Percentiles rank a stretch among this genome's conserved stretches.
These are phyloP conservation scores for Neria commutata DNA, from an alignment of 2,888 invertebrate genomes.

Conservation along the genomic window DNA sequence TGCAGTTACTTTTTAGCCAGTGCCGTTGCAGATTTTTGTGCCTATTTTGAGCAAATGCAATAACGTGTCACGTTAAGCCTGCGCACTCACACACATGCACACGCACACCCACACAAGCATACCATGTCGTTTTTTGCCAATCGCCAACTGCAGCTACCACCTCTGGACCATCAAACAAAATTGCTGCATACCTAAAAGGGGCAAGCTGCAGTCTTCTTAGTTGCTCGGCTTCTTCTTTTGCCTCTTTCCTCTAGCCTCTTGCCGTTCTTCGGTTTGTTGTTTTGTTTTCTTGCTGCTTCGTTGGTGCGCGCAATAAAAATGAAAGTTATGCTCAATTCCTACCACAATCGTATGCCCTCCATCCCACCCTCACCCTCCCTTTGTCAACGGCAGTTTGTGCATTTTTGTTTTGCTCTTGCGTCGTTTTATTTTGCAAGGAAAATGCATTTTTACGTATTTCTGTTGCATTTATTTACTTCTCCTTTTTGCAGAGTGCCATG, in stretches of 20 bases:
- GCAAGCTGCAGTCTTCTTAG: not conserved
- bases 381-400: no score
- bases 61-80: not conserved
- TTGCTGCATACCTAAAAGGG: not conserved
- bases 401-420: not conserved
- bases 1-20: constrained; percentile 5
- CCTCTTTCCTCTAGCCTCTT: not conserved
- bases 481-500: no score
- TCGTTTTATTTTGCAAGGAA: not conserved
- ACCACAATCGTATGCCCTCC: no score
- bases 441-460: no score
- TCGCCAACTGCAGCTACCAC: not conserved
- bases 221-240: not conserved
- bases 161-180: not conserved
- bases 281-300: not conserved
- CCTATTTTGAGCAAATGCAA: not conserved
- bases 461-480: not conserved
- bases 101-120: no score
- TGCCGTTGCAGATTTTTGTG: not conserved
- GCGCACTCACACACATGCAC: not conserved
- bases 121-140: not conserved
- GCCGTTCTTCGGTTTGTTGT: not conserved
- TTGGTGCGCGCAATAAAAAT: not conserved
- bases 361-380: no score
- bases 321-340: not conserved